phyloP scores from a whole-genome alignment of 1,140 invertebrate genomes.

The Dryas iulia region DNA sequence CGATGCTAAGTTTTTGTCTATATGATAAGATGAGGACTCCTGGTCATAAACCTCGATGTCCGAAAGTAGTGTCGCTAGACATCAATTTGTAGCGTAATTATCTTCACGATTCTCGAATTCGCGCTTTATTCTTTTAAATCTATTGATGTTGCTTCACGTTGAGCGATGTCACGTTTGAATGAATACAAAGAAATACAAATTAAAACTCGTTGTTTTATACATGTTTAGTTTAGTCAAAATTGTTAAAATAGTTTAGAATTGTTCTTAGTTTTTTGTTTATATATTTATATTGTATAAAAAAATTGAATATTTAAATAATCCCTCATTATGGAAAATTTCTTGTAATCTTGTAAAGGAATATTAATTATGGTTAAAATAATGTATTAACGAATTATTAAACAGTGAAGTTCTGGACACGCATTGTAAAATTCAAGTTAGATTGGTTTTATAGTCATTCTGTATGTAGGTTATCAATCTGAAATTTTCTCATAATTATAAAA shows the following conservation, averaged over 20 bases:
- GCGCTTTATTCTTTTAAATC: slow-evolving; percentile 66
- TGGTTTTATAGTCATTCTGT: slow-evolving; percentile 80
- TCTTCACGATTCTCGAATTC: slow-evolving; percentile 58
- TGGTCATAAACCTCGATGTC: slow-evolving; percentile 20
- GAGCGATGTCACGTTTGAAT: slow-evolving; percentile 64
- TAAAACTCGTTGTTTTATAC: slow-evolving; percentile 70
- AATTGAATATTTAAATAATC: slow-evolving; percentile 59
- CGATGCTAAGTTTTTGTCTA: slow-evolving; percentile 18
- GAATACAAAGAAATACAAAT: slow-evolving; percentile 61
- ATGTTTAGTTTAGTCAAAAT: slow-evolving; percentile 71
- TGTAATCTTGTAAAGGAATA: slow-evolving; percentile 72
- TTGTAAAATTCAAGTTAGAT: slow-evolving; percentile 77
- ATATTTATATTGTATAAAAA: slow-evolving; percentile 50
- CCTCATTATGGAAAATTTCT: slow-evolving; percentile 62
- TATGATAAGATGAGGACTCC: slow-evolving; percentile 16
- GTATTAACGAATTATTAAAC: slow-evolving; percentile 57
- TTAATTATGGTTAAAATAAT: slow-evolving; percentile 55
- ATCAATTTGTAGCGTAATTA: slow-evolving; percentile 63
- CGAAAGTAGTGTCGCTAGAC: slow-evolving; percentile 73
- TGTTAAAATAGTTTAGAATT: slow-evolving; percentile 71
- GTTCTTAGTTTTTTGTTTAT: slow-evolving; percentile 59
- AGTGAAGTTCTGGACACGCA: slow-evolving; percentile 63
- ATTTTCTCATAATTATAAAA: slow-evolving; percentile 82
- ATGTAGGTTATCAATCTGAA: slow-evolving; percentile 81
- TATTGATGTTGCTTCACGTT: slow-evolving; percentile 71